Evolutionary conservation across 2,888 invertebrate genomes (phyloP).

Genomic region (Eristalinus sepulchralis): DNA sequence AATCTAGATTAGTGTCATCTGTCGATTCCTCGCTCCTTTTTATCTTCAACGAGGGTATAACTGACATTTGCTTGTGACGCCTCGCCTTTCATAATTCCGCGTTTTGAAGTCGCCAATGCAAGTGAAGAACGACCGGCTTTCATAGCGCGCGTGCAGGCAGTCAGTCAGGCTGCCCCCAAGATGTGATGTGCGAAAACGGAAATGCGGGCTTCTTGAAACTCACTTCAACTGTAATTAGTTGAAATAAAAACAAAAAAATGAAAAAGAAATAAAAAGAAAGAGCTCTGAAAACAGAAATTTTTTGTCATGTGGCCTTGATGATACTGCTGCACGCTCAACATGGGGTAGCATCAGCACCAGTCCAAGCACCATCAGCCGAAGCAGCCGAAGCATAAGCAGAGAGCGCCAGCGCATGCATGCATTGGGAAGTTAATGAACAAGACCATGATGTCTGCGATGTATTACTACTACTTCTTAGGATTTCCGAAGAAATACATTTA

Average conservation of each 20-base stretch:
- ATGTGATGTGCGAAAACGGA: slow-evolving; percentile 67
- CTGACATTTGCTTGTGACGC: slow-evolving; percentile 22
- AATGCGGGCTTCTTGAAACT: slow-evolving; percentile 65
- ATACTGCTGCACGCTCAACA: slow-evolving; percentile 43
- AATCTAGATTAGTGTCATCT: slow-evolving; percentile 58
- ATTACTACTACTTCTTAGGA: slow-evolving; percentile 50
- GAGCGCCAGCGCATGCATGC: slow-evolving; percentile 22
- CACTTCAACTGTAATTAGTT: slow-evolving; percentile 59
- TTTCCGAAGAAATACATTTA: slow-evolving; percentile 52
- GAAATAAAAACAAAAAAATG: slow-evolving; percentile 22
- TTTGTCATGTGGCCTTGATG: slow-evolving; percentile 65
- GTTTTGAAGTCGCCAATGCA: slow-evolving; percentile 16
- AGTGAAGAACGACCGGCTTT: slow-evolving; percentile 21
- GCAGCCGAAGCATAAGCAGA: neutral
- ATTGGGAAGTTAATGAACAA: slow-evolving; percentile 50
- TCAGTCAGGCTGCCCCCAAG: neutral
- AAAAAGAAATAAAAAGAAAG: slow-evolving; percentile 16
- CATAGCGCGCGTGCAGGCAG: slow-evolving; percentile 36
- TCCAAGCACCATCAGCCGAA: neutral
- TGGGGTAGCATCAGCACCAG: slow-evolving; percentile 22
- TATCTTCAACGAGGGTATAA: slow-evolving; percentile 6
- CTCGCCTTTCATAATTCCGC: slow-evolving; percentile 9
- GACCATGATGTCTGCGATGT: slow-evolving; percentile 53
- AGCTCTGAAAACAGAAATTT: slow-evolving; percentile 21
- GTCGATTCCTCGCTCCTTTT: slow-evolving; percentile 33